Percentiles rank a stretch among this genome's conserved stretches.
phyloP scores from a whole-genome alignment of 2,888 invertebrate genomes.

The Kryphioiulus occultus region DNA sequence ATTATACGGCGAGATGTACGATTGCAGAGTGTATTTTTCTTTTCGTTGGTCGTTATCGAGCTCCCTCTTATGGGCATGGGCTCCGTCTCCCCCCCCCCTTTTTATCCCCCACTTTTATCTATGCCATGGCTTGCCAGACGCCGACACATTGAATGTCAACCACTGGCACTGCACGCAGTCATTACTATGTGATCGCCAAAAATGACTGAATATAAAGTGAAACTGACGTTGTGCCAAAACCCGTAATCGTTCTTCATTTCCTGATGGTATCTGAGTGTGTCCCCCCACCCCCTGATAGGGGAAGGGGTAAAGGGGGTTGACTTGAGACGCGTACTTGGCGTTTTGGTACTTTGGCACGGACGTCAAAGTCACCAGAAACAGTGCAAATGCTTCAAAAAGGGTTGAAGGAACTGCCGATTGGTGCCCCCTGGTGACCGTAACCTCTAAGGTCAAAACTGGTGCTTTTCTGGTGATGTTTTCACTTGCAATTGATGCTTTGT shows the following conservation, averaged over 20 bases:
- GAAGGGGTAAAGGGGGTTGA: not conserved
- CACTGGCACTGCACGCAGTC: not conserved
- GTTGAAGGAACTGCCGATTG: not conserved
- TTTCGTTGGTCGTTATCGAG: slow-evolving; percentile 35
- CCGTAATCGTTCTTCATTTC: slow-evolving; percentile 28
- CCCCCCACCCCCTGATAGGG: not conserved
- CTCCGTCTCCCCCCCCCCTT: not conserved
- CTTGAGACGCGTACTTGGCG: not conserved
- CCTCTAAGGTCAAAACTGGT: not conserved
- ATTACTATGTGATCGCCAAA: slow-evolving; percentile 35
- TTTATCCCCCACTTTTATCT: not conserved
- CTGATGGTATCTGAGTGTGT: not conserved
- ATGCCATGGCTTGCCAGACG: not conserved
- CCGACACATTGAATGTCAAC: slow-evolving; percentile 31
- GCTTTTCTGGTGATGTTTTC: not conserved
- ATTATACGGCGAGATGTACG: slow-evolving; percentile 35
- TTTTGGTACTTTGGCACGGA: not conserved
- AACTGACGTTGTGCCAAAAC: slow-evolving; percentile 30
- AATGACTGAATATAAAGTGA: slow-evolving; percentile 31
- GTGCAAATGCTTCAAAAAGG: not conserved
- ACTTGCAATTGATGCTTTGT: not conserved
- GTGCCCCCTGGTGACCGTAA: not conserved
- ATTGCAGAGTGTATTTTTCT: slow-evolving; percentile 35
- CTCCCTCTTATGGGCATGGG: not conserved
- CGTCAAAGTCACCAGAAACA: not conserved